These are phyloP conservation scores for Epinotia ramella DNA, from an alignment of 2,888 invertebrate genomes.

Conservation along the genomic window DNA sequence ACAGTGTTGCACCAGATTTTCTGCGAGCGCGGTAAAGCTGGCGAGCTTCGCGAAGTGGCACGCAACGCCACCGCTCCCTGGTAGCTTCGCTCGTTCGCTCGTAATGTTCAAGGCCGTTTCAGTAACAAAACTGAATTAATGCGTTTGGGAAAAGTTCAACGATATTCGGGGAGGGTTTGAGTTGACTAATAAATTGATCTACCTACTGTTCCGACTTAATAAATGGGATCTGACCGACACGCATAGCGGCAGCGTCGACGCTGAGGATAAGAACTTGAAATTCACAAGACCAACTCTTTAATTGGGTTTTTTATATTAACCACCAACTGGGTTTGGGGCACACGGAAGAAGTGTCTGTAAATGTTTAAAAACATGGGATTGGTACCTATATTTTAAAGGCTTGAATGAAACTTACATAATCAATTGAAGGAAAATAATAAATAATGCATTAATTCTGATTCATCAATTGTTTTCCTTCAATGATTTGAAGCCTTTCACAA, in stretches of 20 bases:
- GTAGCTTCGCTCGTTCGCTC: constrained; percentile 51
- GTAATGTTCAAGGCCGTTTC: constrained; percentile 72
- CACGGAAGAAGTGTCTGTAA: not conserved
- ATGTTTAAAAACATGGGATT: not conserved
- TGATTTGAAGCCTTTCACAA: too few species aligned
- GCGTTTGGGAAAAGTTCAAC: constrained; percentile 45
- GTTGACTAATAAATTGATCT: constrained; percentile 11
- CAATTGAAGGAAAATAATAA: too few species aligned
- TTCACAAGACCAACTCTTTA: not conserved
- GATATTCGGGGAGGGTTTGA: constrained; percentile 19
- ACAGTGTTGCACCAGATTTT: constrained; percentile 4
- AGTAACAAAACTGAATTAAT: constrained; percentile 58
- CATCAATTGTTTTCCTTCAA: too few species aligned
- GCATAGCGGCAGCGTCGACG: not conserved
- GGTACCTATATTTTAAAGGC: not conserved
- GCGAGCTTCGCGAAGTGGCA: constrained; percentile 54
- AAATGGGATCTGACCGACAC: not conserved
- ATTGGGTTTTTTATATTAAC: not conserved
- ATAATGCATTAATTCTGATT: too few species aligned
- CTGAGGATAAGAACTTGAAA: not conserved
- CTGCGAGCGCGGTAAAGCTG: not conserved
- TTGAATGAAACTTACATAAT: too few species aligned
- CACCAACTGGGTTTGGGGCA: not conserved
- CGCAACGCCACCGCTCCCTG: constrained; percentile 72
- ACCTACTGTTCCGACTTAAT: not conserved